Conservation (phyloP, 2,113 vertebrate species). For the Campylomormyrus numenius region DNA sequence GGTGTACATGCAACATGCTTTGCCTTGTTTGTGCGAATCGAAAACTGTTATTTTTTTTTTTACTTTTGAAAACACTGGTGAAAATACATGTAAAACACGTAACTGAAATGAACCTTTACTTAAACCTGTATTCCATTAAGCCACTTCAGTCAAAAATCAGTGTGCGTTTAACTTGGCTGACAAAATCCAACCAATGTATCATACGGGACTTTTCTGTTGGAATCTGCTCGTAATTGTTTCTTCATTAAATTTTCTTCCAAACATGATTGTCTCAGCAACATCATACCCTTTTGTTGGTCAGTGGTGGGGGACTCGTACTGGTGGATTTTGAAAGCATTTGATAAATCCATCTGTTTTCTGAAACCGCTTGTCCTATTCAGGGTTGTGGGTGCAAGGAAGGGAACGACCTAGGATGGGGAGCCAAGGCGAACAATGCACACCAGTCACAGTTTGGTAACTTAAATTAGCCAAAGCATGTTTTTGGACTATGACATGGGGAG, state of each 20-base stretch:
- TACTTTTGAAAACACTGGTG: not conserved
- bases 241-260: not conserved
- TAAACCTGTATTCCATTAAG: not conserved
- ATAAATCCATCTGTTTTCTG: not conserved
- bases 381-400: too few relatives aligned
- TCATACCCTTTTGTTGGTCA: not conserved
- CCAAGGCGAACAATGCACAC: too few relatives aligned
- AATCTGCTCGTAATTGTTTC: not conserved
- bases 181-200: not conserved
- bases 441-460: too few relatives aligned
- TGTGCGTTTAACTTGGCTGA: not conserved
- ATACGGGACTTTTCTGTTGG: not conserved
- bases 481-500: too few relatives aligned
- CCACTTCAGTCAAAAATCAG: not conserved
- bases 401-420: too few relatives aligned
- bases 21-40: not conserved
- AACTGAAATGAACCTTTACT: not conserved
- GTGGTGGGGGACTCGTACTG: not conserved
- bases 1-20: not conserved
- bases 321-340: not conserved
- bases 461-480: too few relatives aligned
- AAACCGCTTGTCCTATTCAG: too few relatives aligned
- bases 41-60: not conserved
- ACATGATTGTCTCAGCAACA: not conserved
- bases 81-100: not conserved